These are phyloP conservation scores for Uloborus plumipes DNA, from an alignment of 2,888 invertebrate genomes.

Conservation along the genomic window DNA sequence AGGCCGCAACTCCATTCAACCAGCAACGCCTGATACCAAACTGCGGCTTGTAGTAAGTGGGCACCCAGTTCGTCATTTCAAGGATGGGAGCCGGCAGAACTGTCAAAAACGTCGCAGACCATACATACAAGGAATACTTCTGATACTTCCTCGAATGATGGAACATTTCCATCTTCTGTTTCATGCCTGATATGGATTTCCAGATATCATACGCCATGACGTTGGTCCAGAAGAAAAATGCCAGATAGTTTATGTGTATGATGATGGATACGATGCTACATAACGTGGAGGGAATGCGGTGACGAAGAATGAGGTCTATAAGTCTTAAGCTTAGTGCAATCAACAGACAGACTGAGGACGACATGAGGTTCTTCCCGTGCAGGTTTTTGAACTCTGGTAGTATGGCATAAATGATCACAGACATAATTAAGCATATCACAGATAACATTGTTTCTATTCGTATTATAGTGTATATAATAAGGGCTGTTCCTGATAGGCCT, in stretches of 20 bases:
- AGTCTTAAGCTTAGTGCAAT: too few species aligned
- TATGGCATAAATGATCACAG: too few species aligned
- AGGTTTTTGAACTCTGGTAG: too few species aligned
- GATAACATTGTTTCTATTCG: too few species aligned
- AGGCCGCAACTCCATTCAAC: conserved; percentile 41
- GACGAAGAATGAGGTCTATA: too few species aligned
- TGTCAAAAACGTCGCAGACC: background rate
- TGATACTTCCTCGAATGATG: background rate
- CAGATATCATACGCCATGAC: conserved; percentile 70
- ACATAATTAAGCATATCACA: too few species aligned
- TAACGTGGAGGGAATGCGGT: too few species aligned
- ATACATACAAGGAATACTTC: conserved; percentile 19
- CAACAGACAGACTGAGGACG: too few species aligned
- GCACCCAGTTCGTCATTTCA: conserved; percentile 9
- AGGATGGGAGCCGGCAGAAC: conserved; percentile 29
- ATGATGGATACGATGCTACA: conserved; percentile 68
- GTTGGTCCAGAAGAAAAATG: conserved; percentile 71
- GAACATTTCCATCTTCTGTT: background rate
- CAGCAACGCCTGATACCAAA: conserved; percentile 44
- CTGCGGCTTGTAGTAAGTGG: conserved; percentile 18
- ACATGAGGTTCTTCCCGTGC: too few species aligned
- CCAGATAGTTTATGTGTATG: conserved; percentile 69
- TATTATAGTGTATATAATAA: too few species aligned
- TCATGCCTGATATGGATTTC: conserved; percentile 63
- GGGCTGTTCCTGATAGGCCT: too few species aligned